Conservation (phyloP, 2,888 invertebrate species). For the Papilio demoleus region DNA sequence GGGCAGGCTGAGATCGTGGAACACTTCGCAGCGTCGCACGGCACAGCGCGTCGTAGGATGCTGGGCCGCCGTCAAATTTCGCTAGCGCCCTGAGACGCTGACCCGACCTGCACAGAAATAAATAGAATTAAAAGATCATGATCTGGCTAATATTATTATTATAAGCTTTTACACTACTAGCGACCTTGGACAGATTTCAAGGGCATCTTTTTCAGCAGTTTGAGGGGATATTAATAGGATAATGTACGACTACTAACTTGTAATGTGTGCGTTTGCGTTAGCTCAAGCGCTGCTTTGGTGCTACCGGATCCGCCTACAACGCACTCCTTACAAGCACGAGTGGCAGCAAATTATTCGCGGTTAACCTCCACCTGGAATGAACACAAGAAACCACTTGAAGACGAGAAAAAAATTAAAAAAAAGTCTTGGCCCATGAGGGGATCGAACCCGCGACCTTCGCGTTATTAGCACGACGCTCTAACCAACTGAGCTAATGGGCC, state of each 20-base stretch:
- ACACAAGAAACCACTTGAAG: background rate
- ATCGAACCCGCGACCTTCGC: constrained; percentile 69
- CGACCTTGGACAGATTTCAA: too few relatives aligned
- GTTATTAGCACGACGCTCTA: constrained; percentile 68
- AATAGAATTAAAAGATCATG: too few relatives aligned
- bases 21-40: constrained; percentile 90
- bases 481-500: constrained; percentile 65
- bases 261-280: constrained; percentile 86
- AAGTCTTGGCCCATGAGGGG: constrained; percentile 69
- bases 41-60: constrained; percentile 86
- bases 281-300: constrained; percentile 92
- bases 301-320: constrained; percentile 95
- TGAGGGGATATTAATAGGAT: too few relatives aligned
- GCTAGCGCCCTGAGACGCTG: constrained; percentile 89
- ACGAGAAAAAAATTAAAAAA: constrained; percentile 20
- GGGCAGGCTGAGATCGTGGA: constrained; percentile 93
- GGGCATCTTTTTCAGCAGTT: too few relatives aligned
- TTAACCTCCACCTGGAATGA: constrained; percentile 69
- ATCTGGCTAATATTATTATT: too few relatives aligned
- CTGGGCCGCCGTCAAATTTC: constrained; percentile 85
- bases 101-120: constrained; percentile 87
- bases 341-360: constrained; percentile 63
- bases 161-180: too few relatives aligned
- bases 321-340: constrained; percentile 77
- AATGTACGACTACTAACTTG: constrained; percentile 78